Base-by-base conservation (phyloP, 2,113 vertebrate genomes). In the Cebus imitator region DNA sequence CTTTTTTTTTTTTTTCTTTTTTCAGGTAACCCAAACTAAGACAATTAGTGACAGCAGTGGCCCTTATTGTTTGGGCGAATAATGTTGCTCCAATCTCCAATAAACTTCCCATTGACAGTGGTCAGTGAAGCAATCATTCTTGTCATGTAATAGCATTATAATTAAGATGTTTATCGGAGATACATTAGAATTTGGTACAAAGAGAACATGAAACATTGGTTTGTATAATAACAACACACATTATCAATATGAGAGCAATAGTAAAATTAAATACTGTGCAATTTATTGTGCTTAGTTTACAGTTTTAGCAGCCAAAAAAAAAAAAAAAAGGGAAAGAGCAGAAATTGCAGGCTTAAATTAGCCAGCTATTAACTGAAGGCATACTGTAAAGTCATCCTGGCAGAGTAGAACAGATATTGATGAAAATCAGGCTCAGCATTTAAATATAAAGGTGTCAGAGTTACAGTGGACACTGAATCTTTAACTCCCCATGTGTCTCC, bases 401-500 rank as follows among this genome's bases (percentile, higher is more conserved):
- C 8, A 80, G 10, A 52, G 73, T 2, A 80, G 20, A 37, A 45
- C 17, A 1, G 14, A 8, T 14, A 14, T n/a, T 87, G 27, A 58
- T 50, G 5, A 80, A 86, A 86, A 72, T 13, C 5, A 80, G 27
- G 1, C 20, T 43, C 0, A 5, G 20, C 1, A 43, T 70, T 86
- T 70, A 72, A 80, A 32, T n/a, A 50, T 73, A 18, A 52, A 55
- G 43, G 43, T 43, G 43, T 43, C 43, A 43, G 43, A 43, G 43
- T 43, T 43, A 40, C 40, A 87, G 43, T 66, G 35, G 2, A 25
- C 58, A 66, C 20, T 30, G 13, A 75, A 9, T 6, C 3, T 68
- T 68, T 6, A 32, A 0, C 3, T 23, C 5, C 5, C 4, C 10
- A 6, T 66, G n/a, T 27, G 10, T 43, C 20, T 66, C 45, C 13